A percentile compares a stretch with the other conserved stretches of the same genome.
Conservation (phyloP, 1,140 invertebrate genomes). For the Marisa cornuarietis region DNA sequence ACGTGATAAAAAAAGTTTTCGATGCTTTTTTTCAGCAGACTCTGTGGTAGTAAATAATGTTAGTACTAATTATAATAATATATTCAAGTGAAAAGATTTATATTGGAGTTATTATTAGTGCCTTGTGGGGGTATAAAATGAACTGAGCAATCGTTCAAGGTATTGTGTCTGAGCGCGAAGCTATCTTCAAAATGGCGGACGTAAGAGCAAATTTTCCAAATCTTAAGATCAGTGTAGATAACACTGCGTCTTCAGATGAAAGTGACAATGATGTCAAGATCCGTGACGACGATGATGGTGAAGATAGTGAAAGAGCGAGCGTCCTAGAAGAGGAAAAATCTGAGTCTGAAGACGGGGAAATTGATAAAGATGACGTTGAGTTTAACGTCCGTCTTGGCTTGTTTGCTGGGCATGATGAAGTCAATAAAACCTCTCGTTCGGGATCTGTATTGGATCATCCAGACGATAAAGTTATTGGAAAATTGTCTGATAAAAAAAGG, state of each 20-base stretch:
- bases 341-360: constrained; percentile 25
- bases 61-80: too few species aligned
- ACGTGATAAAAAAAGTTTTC: too few species aligned
- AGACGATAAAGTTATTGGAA: too few species aligned
- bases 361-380: constrained; percentile 28
- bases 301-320: constrained; percentile 20
- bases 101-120: too few species aligned
- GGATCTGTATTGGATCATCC: too few species aligned
- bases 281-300: neutral
- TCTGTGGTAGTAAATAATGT: too few species aligned
- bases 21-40: too few species aligned
- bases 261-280: constrained; percentile 32
- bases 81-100: too few species aligned
- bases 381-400: constrained; percentile 21
- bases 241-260: constrained; percentile 47
- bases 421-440: too few species aligned
- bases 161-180: neutral
- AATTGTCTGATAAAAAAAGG: too few species aligned
- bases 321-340: neutral
- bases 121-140: too few species aligned
- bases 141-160: constrained; percentile 2
- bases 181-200: constrained; percentile 40
- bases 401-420: neutral
- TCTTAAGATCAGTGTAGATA: constrained; percentile 58
- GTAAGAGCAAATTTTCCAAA: constrained; percentile 47